Evolutionary conservation across 2,888 invertebrate species (phyloP).

Genomic region (Amblyteles armatorius): DNA sequence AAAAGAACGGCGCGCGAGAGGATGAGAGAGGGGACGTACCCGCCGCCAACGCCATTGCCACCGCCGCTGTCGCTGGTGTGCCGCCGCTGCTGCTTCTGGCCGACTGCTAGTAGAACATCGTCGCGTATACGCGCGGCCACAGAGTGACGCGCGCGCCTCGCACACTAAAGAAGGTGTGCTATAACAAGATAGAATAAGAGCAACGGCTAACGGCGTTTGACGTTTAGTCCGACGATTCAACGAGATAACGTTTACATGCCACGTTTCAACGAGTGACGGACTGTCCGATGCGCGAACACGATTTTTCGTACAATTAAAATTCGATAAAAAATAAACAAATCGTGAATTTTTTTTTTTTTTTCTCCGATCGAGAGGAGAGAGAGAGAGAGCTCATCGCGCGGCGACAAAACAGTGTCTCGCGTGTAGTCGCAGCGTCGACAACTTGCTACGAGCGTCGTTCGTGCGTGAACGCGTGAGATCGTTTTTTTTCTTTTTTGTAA

Average conservation of each 20-base stretch:
- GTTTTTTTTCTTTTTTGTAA: too few species aligned
- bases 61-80: constrained; percentile 60
- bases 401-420: neutral
- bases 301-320: too few species aligned
- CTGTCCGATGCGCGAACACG: too few species aligned
- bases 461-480: neutral
- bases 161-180: constrained; percentile 41
- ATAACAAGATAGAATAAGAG: neutral
- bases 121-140: constrained; percentile 66
- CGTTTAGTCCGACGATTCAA: constrained; percentile 12
- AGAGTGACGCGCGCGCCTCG: constrained; percentile 63
- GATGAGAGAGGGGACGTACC: constrained; percentile 61
- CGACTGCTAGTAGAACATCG: constrained; percentile 67
- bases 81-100: constrained; percentile 63
- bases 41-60: constrained; percentile 62
- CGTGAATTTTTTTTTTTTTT: too few species aligned
- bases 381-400: neutral
- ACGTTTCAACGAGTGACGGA: neutral
- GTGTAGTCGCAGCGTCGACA: neutral
- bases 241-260: constrained; percentile 1
- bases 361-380: neutral
- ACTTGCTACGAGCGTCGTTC: neutral
- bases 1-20: constrained; percentile 70
- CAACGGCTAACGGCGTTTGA: constrained; percentile 12
- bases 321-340: too few species aligned